Conservation (phyloP, 2,888 invertebrate species). For the Gymnocheta viridis region DNA sequence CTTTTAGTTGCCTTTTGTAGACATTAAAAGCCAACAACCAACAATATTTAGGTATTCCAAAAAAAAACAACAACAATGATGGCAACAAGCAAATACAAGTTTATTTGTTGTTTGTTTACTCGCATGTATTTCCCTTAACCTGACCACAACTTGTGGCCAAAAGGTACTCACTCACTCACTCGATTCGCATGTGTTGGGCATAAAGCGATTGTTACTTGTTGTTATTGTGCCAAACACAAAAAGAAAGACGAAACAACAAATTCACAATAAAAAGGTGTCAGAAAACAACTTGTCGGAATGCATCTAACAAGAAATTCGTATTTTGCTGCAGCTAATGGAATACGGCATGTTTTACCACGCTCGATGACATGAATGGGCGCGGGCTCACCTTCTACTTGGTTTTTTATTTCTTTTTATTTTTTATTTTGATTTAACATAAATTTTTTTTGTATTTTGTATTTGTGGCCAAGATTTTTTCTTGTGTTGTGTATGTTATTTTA, state of each 20-base stretch:
- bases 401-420: constrained; percentile 3
- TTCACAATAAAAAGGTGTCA: constrained; percentile 79
- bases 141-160: constrained; percentile 28
- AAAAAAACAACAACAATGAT: constrained; percentile 8
- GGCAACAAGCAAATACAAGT: background rate
- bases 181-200: background rate
- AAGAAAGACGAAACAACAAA: constrained; percentile 39
- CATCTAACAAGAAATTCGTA: constrained; percentile 83
- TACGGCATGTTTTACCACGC: constrained; percentile 81
- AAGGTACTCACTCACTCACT: constrained; percentile 18
- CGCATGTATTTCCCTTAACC: constrained; percentile 45
- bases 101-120: constrained; percentile 47
- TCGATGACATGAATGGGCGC: constrained; percentile 81
- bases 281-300: constrained; percentile 83
- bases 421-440: constrained; percentile 18
- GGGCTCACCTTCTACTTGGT: constrained; percentile 73
- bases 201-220: constrained; percentile 15
- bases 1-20: constrained; percentile 59
- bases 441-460: constrained; percentile 32
- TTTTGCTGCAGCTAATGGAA: constrained; percentile 81
- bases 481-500: constrained; percentile 3
- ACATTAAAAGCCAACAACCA: constrained; percentile 54
- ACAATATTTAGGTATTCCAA: constrained; percentile 23
- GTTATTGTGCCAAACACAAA: constrained; percentile 26
- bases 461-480: constrained; percentile 52